These are phyloP conservation scores for Mungos mungo DNA, from an alignment of 2,113 vertebrate species.

Conservation along the genomic window DNA sequence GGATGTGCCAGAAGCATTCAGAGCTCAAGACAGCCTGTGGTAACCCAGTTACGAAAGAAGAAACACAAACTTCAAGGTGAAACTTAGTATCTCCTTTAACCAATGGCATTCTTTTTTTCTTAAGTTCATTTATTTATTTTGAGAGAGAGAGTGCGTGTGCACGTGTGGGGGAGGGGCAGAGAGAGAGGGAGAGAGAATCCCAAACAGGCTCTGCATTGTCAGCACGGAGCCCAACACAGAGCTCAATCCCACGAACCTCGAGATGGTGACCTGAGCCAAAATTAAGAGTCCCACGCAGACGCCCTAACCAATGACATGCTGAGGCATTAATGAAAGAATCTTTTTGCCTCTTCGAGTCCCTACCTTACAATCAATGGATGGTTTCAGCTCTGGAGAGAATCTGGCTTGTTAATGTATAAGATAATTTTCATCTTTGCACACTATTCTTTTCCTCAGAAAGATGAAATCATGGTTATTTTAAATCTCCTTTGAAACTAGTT, in stretches of 20 bases:
- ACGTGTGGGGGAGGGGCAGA: too few relatives aligned
- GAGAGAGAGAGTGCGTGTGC: too few relatives aligned
- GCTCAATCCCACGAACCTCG: too few relatives aligned
- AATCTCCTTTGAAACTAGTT: constrained; percentile 22
- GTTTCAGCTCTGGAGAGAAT: neutral
- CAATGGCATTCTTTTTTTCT: neutral
- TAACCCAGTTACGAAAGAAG: neutral
- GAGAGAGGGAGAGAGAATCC: too few relatives aligned
- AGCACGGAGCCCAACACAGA: too few relatives aligned
- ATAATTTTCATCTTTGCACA: constrained; percentile 21
- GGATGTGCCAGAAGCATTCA: neutral
- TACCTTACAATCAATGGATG: neutral
- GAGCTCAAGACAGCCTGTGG: neutral
- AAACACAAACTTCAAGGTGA: neutral
- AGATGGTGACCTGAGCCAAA: too few relatives aligned
- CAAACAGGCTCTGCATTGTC: too few relatives aligned
- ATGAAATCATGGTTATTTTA: constrained; percentile 24
- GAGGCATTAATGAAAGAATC: neutral
- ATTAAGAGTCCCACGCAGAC: too few relatives aligned
- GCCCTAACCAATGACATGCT: neutral
- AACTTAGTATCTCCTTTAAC: neutral
- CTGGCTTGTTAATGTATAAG: neutral
- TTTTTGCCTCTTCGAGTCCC: neutral
- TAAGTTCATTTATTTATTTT: too few relatives aligned
- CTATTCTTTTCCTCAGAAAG: neutral